Base-by-base conservation (phyloP, 2,888 invertebrate species). In the Heliothis peltigera region DNA sequence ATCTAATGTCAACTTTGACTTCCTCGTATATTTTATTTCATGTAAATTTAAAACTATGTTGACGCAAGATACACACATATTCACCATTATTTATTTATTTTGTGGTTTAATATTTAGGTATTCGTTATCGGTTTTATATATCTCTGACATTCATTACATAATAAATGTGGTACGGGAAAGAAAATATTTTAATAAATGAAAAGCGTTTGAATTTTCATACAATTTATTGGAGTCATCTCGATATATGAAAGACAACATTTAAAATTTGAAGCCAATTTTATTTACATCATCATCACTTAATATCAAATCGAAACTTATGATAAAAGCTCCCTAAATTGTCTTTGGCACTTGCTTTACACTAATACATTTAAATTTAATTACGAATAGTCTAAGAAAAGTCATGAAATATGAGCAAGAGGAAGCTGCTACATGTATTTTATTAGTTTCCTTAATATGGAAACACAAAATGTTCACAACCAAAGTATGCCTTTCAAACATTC, bases 271-370 rank as follows among this genome's bases (percentile, higher is more conserved):
- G 92, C 91, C 77, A 84, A 82, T 85, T 85, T 83, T 90, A 87
- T 91, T 86, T 90, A 89, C 89, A 90, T 75, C 61, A 90, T 75
- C 61, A 73, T 82, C 75, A 82, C 73, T 80, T 76, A 66, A 80
- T 70, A 80, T 77, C 70, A 75, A 79, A 83, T 86, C 73, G 82
- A 89, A 85, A 88, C 88, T 90, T 92, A 90, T 73, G 72, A 67
- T 91, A 92, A 84, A 93, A 93, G 91, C 92, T 93, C 91, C 91
- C 92, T 92, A 91, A 89, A 87, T 89, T 88, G 88, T 88, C 85
- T 91, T 94, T 94, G 94, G 93, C 94, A 94, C 93, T 93, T 93
- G 86, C 85, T 85, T 91, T 91, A 88, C 82, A 76, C 81, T 87
- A 84, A 74, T 76, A 64, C 19, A 62, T 77, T 66, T 59, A 66